Percentiles rank a stretch among this genome's conserved stretches.
These are phyloP conservation scores for Drosophila basisetae DNA, from an alignment of 2,888 invertebrate species.

Conservation along the genomic window DNA sequence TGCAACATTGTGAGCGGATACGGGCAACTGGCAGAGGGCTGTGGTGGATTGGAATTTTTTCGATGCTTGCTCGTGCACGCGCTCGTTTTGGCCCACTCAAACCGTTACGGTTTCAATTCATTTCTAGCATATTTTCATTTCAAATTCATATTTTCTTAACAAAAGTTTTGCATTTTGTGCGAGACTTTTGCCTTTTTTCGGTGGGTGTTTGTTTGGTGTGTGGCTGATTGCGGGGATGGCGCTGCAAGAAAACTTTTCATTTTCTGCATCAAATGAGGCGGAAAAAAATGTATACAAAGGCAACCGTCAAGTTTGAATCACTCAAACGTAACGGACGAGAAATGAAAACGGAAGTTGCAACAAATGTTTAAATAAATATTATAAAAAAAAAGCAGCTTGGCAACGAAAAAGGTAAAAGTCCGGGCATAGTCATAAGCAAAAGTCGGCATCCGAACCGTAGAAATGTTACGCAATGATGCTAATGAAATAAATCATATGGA, in stretches of 20 bases:
- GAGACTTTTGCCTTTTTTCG: slow-evolving; percentile 56
- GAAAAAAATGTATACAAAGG: slow-evolving; percentile 80
- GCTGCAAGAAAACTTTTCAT: slow-evolving; percentile 75
- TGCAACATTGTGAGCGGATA: slow-evolving; percentile 68
- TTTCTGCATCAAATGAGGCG: slow-evolving; percentile 77
- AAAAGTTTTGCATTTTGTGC: slow-evolving; percentile 74
- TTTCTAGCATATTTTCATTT: slow-evolving; percentile 81
- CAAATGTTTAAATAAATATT: slow-evolving; percentile 81
- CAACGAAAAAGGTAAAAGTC: slow-evolving; percentile 44
- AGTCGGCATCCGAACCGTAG: slow-evolving; percentile 19
- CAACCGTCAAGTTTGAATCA: slow-evolving; percentile 81
- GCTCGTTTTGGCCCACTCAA: slow-evolving; percentile 69
- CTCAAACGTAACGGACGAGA: slow-evolving; percentile 79
- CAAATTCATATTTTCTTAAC: slow-evolving; percentile 80
- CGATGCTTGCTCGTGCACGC: slow-evolving; percentile 72
- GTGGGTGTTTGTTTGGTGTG: background rate
- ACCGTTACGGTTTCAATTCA: slow-evolving; percentile 78
- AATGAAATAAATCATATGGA: slow-evolving; percentile 81
- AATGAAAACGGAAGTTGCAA: slow-evolving; percentile 79
- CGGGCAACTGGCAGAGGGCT: background rate
- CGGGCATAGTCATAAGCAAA: background rate
- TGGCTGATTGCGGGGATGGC: slow-evolving; percentile 19
- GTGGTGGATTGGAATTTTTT: slow-evolving; percentile 61
- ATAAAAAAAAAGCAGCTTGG: slow-evolving; percentile 59
- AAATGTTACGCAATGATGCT: slow-evolving; percentile 62